Evolutionary conservation across 1,140 invertebrate genomes (phyloP).

Genomic region (Bombus confusus): DNA sequence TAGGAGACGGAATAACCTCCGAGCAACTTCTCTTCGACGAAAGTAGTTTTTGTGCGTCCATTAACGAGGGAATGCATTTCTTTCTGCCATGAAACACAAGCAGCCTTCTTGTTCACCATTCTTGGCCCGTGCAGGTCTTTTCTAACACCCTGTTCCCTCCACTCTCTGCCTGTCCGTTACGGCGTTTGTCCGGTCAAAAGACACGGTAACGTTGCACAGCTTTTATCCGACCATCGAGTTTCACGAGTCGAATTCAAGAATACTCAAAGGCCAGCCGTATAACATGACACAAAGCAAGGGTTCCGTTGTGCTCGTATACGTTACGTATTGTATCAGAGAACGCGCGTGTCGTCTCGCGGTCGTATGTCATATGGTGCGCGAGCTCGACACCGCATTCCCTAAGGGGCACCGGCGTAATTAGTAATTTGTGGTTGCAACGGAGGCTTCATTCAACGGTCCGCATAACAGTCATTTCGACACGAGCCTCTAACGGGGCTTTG

Average conservation of each 20-base stretch:
- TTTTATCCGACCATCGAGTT: slow-evolving; percentile 41
- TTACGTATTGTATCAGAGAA: slow-evolving; percentile 41
- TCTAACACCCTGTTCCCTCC: background rate
- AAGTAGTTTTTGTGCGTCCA: background rate
- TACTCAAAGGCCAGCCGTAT: slow-evolving; percentile 29
- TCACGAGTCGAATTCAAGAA: slow-evolving; percentile 49
- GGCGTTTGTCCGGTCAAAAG: background rate
- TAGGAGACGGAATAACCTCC: background rate
- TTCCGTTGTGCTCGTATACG: background rate
- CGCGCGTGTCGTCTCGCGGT: slow-evolving; percentile 39
- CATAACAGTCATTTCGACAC: slow-evolving; percentile 58
- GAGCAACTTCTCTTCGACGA: slow-evolving; percentile 4
- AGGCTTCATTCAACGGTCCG: slow-evolving; percentile 54
- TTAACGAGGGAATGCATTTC: background rate
- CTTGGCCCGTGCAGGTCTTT: background rate
- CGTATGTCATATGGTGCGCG: slow-evolving; percentile 40
- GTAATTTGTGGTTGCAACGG: slow-evolving; percentile 53
- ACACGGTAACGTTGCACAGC: background rate
- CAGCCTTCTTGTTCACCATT: background rate
- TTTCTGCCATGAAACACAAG: background rate
- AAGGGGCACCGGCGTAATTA: slow-evolving; percentile 61
- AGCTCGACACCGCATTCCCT: slow-evolving; percentile 60
- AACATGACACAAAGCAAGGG: slow-evolving; percentile 39
- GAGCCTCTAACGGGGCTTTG: slow-evolving; percentile 6
- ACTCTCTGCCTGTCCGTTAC: background rate